phyloP scores from a whole-genome alignment of 2,113 vertebrate species.

The Calyptommatus sinebrachiatus region DNA sequence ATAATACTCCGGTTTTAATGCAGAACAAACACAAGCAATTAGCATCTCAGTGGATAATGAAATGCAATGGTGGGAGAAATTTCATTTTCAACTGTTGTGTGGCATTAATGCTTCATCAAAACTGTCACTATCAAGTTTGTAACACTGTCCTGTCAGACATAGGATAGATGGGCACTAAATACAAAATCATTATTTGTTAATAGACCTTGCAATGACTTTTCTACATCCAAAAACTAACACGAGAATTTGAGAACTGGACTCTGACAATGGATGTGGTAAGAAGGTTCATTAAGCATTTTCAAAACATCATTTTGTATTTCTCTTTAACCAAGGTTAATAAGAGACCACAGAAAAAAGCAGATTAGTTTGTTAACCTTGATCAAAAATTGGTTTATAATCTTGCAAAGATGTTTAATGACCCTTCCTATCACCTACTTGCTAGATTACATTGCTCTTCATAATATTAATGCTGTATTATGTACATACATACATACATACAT shows the following conservation, averaged over 20 bases:
- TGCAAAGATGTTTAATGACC: constrained; percentile 22
- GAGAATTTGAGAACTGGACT: not conserved
- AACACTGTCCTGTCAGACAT: constrained; percentile 11
- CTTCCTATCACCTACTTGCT: constrained; percentile 40
- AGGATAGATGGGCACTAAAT: constrained; percentile 34
- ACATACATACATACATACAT: too few species aligned
- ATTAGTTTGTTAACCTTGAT: constrained; percentile 26
- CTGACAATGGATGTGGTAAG: not conserved
- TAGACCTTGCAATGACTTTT: constrained; percentile 12
- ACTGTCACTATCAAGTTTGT: constrained; percentile 11
- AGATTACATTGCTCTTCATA: not conserved
- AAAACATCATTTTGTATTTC: not conserved
- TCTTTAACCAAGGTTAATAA: not conserved
- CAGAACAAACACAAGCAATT: constrained; percentile 37
- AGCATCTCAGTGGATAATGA: constrained; percentile 42
- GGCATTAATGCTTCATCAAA: constrained; percentile 29
- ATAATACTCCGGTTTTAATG: constrained; percentile 36
- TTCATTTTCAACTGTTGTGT: constrained; percentile 31
- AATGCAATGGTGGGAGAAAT: constrained; percentile 21
- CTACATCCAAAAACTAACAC: not conserved
- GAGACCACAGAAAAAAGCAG: not conserved
- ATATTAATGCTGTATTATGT: constrained; percentile 32
- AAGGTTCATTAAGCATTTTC: not conserved
- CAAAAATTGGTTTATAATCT: constrained; percentile 33
- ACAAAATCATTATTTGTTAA: constrained; percentile 50